Percentiles rank a stretch among this genome's conserved stretches.
These are phyloP conservation scores for Rhagium mordax DNA, from an alignment of 2,888 invertebrate species.

Conservation along the genomic window DNA sequence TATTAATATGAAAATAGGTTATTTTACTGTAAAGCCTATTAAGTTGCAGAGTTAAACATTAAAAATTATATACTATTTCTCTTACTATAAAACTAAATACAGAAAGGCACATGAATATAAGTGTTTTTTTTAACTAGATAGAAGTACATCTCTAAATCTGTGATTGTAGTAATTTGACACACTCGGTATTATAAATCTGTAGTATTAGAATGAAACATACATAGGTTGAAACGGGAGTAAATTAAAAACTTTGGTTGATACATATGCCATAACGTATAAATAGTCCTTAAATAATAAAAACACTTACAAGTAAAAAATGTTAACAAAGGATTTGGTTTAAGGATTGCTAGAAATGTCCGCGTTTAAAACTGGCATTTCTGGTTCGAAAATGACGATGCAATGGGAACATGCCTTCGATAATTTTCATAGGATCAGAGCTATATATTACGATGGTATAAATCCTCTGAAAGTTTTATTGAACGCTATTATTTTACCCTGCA, in stretches of 20 bases:
- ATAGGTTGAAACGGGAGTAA: neutral
- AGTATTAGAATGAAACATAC: slow-evolving; percentile 27
- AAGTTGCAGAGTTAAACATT: slow-evolving; percentile 9
- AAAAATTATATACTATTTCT: neutral
- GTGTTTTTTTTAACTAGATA: slow-evolving; percentile 40
- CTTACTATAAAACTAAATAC: slow-evolving; percentile 35
- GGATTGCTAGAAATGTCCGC: too few species aligned
- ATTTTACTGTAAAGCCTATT: neutral
- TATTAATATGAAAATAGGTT: slow-evolving; percentile 1
- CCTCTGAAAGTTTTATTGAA: too few species aligned
- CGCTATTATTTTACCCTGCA: too few species aligned
- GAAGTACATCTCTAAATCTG: slow-evolving; percentile 41
- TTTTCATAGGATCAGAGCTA: too few species aligned
- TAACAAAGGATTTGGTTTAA: too few species aligned
- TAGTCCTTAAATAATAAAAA: too few species aligned
- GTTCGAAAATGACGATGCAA: too few species aligned
- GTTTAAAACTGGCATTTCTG: too few species aligned
- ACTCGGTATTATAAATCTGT: slow-evolving; percentile 30
- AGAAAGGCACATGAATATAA: slow-evolving; percentile 54
- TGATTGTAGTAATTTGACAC: slow-evolving; percentile 55
- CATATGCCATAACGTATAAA: neutral
- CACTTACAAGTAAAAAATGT: too few species aligned
- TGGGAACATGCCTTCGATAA: too few species aligned
- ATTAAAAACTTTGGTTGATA: too few species aligned
- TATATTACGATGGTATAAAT: too few species aligned